A percentile compares a stretch with the other conserved stretches of the same genome.
Conservation (phyloP, 2,113 vertebrate genomes). For the Podarcis raffonei region DNA sequence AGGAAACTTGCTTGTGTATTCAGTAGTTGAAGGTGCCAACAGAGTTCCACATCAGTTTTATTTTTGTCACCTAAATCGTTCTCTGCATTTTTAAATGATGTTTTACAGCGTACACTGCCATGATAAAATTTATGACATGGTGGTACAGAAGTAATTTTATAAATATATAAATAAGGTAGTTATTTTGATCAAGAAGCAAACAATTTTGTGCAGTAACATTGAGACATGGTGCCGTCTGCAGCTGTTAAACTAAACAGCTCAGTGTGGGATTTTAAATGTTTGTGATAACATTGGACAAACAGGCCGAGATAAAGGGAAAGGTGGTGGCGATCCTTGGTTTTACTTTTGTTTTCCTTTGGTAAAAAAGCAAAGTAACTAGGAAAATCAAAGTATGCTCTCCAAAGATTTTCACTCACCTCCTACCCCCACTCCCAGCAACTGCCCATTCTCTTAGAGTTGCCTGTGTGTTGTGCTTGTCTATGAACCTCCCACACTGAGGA, state of each 20-base stretch:
- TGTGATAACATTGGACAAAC: too few relatives aligned
- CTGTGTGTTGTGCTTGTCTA: neutral
- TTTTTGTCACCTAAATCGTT: too few relatives aligned
- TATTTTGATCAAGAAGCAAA: constrained; percentile 60
- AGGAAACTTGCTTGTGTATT: constrained; percentile 58
- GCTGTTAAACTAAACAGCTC: constrained; percentile 65
- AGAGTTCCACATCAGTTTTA: too few relatives aligned
- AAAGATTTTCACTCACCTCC: neutral
- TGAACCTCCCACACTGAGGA: constrained; percentile 28
- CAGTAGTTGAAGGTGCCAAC: constrained; percentile 15
- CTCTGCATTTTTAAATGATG: too few relatives aligned
- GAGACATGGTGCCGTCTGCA: constrained; percentile 58
- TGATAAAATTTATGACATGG: too few relatives aligned
- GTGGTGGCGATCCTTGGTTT: neutral
- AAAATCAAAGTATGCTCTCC: neutral
- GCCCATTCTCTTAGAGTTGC: fast-evolving
- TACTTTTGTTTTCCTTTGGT: neutral
- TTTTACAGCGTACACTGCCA: too few relatives aligned
- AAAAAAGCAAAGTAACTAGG: neutral
- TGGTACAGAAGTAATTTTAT: too few relatives aligned
- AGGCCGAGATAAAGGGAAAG: neutral
- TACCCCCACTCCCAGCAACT: neutral
- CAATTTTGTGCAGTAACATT: constrained; percentile 68
- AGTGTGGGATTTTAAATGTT: constrained; percentile 36
- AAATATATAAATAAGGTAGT: neutral